phyloP scores from a whole-genome alignment of 2,113 vertebrate genomes.

The Aleadryas rufinucha region DNA sequence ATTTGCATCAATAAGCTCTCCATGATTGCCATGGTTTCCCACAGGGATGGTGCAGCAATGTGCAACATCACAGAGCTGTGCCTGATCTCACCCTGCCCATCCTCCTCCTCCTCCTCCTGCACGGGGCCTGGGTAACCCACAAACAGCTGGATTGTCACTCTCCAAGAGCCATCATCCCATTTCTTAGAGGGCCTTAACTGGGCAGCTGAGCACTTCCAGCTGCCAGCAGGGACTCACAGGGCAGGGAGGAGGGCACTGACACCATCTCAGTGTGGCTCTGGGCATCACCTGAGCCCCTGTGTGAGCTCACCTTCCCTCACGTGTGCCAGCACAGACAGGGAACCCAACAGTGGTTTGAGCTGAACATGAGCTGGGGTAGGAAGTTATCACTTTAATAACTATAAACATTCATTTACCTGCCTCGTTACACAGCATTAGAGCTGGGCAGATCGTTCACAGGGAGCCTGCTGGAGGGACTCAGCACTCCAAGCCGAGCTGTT shows the following conservation, averaged over 20 bases:
- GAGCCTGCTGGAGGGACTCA: neutral
- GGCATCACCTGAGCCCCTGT: neutral
- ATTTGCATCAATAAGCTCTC: neutral
- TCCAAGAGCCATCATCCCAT: rapidly evolving
- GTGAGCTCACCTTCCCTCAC: rapidly evolving
- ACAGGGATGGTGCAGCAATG: rapidly evolving
- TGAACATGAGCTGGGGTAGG: neutral
- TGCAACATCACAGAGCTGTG: rapidly evolving
- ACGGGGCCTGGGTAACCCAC: neutral
- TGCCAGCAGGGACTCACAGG: neutral
- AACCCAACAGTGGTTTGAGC: neutral
- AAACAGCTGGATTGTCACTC: neutral
- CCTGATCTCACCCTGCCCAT: neutral
- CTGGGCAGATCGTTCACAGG: conserved; percentile 5
- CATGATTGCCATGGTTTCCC: rapidly evolving
- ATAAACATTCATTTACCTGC: conserved; percentile 62
- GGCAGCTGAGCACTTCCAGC: neutral
- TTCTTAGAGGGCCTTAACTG: rapidly evolving
- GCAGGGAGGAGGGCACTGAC: neutral
- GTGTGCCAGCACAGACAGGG: neutral
- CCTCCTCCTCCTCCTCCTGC: neutral
- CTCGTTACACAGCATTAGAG: conserved; percentile 59
- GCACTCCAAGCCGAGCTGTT: neutral
- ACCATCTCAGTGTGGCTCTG: rapidly evolving
- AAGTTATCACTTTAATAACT: conserved; percentile 54